Evolutionary conservation across 2,797 vertebrate genomes (phyloP).

Genomic region (Chromis chromis): DNA sequence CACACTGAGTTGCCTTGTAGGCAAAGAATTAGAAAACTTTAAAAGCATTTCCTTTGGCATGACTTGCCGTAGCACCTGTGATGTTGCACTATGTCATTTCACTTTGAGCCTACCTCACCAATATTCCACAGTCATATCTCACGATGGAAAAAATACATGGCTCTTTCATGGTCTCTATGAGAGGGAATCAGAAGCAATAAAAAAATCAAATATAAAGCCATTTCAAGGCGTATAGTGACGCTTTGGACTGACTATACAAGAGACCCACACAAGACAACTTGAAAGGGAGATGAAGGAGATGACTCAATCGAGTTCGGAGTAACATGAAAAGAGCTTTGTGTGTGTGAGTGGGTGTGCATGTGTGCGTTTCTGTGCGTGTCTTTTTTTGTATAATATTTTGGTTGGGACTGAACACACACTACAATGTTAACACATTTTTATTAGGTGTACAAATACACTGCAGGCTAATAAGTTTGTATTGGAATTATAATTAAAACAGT

Average conservation of each 20-base stretch:
- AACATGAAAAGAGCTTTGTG: slow-evolving; percentile 63
- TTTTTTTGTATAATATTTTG: slow-evolving; percentile 33
- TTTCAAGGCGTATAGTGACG: slow-evolving; percentile 65
- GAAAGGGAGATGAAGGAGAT: slow-evolving; percentile 76
- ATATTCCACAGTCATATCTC: slow-evolving; percentile 46
- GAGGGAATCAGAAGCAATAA: slow-evolving; percentile 54
- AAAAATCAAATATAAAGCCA: slow-evolving; percentile 65
- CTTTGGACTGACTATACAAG: slow-evolving; percentile 60
- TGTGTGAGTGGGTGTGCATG: slow-evolving; percentile 27
- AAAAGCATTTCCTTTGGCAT: slow-evolving; percentile 55
- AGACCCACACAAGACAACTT: slow-evolving; percentile 69
- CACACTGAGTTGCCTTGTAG: slow-evolving; percentile 35
- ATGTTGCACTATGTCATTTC: slow-evolving; percentile 47
- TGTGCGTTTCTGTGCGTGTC: slow-evolving; percentile 7
- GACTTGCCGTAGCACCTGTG: slow-evolving; percentile 47
- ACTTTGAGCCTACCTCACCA: slow-evolving; percentile 47
- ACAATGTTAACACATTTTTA: slow-evolving; percentile 56
- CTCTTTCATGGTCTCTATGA: slow-evolving; percentile 48
- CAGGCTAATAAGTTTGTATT: slow-evolving; percentile 71
- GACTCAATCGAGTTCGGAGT: slow-evolving; percentile 68
- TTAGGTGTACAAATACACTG: slow-evolving; percentile 62
- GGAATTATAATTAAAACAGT: slow-evolving; percentile 78
- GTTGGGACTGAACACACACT: slow-evolving; percentile 41
- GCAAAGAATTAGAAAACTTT: slow-evolving; percentile 47
- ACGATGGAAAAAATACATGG: slow-evolving; percentile 41